phyloP scores from a whole-genome alignment of 2,113 vertebrate genomes.

The Scomber colias region DNA sequence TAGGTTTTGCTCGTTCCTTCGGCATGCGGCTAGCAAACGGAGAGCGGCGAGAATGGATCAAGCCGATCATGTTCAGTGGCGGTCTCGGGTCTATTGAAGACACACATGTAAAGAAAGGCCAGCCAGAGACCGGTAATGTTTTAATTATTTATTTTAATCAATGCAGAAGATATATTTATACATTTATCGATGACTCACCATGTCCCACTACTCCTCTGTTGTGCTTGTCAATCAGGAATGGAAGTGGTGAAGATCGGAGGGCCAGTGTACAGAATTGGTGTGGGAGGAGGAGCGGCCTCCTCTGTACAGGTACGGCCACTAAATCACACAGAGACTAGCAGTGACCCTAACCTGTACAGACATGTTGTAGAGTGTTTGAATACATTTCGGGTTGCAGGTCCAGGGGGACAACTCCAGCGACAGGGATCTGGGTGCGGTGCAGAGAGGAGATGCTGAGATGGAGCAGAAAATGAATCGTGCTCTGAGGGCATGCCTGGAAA shows the following conservation, averaged over 20 bases:
- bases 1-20: slow-evolving; percentile 94
- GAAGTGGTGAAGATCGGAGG: slow-evolving; percentile 94
- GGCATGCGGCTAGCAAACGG: slow-evolving; percentile 87
- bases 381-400: slow-evolving; percentile 75
- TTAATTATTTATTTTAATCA: slow-evolving; percentile 5
- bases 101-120: slow-evolving; percentile 86
- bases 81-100: slow-evolving; percentile 92
- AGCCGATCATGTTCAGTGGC: slow-evolving; percentile 97
- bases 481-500: slow-evolving; percentile 91
- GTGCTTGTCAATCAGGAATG: slow-evolving; percentile 85
- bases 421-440: slow-evolving; percentile 91
- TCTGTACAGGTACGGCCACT: slow-evolving; percentile 87
- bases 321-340: not conserved
- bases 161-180: slow-evolving; percentile 29
- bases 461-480: slow-evolving; percentile 96
- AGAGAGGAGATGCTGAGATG: slow-evolving; percentile 95
- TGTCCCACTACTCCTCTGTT: slow-evolving; percentile 3
- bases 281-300: slow-evolving; percentile 93
- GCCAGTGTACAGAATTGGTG: slow-evolving; percentile 93
- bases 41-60: slow-evolving; percentile 93
- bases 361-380: not conserved
- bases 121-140: slow-evolving; percentile 84
- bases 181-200: slow-evolving; percentile 12
- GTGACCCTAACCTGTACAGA: not conserved
- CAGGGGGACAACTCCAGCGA: slow-evolving; percentile 91